phyloP scores from a whole-genome alignment of 2,888 invertebrate genomes.

The Drepana falcataria region DNA sequence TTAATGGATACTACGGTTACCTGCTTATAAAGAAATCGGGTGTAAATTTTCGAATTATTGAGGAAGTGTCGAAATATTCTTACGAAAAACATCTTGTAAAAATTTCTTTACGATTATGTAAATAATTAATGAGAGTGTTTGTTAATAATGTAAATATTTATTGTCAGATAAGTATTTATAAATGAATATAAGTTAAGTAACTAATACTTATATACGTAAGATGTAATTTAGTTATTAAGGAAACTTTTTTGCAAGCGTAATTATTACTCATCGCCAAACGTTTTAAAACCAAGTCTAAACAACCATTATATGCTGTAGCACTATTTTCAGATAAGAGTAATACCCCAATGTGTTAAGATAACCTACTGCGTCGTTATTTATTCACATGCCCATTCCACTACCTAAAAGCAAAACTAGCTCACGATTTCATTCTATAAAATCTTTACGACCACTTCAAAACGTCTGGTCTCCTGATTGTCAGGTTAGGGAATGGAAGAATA shows the following conservation, averaged over 20 bases:
- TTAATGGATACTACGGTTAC: background rate
- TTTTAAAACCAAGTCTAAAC: no score
- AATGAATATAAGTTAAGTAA: no score
- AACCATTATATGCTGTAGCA: no score
- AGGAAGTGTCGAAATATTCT: background rate
- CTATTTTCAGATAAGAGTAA: background rate
- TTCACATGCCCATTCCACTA: background rate
- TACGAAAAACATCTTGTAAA: background rate
- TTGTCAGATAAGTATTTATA: no score
- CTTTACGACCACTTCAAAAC: conserved; percentile 1
- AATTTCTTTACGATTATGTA: background rate
- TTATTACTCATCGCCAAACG: no score
- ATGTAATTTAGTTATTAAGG: no score
- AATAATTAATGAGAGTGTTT: background rate
- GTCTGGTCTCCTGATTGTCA: conserved; percentile 2
- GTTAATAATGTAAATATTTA: no score
- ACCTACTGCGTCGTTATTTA: background rate
- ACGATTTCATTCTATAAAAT: conserved; percentile 14
- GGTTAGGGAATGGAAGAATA: background rate
- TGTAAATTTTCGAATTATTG: background rate
- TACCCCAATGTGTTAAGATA: background rate
- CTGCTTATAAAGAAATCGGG: background rate
- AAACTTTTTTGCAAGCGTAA: no score
- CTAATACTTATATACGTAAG: no score
- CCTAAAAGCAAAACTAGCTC: background rate